Evolutionary conservation across 2,797 vertebrate genomes (phyloP), one percentile per base, ranked within the genome.

Genomic region (Bufotes viridis): DNA sequence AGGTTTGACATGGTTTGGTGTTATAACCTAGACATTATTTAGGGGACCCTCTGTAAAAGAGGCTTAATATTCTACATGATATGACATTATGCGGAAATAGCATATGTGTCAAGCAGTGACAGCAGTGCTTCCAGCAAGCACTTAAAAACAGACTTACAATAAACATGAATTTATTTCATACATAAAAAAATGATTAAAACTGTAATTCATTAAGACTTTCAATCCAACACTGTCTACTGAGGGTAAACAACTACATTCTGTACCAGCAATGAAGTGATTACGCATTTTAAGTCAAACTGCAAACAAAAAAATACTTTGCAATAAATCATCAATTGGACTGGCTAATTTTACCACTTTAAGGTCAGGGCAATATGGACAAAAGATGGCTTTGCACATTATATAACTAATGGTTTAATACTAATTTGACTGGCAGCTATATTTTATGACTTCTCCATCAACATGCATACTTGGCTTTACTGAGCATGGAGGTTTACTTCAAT

Each of bases 111-210:
- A 81, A n/a, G n/a, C n/a, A n/a, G n/a, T n/a, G n/a, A 14, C 34
- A 81, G 60, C 79, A n/a, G 14, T 49, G 34, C 20, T 65, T 65
- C 58, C 79, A 65, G 60, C 29, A 81, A 63, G 49, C 60, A 81
- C 51, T 80, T 60, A 81, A 81, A 81, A 81, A 81, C 12, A 22
- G 60, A 63, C 57, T 22, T 29, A n/a, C 3, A 20, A 11, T 22
- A 78, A 78, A 53, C 15, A 78, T 78, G 22, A 78, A 78, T 55
- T 78, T 14, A 53, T 55, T 78, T 53, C 6, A 78, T 78, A 24
- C 12, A 13, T 11, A 53, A 55, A 75, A 75, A 78, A 78, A 78
- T 78, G 74, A 15, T 12, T 15, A 78, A 75, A 53, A n/a, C 12
- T 55, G n/a, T 15, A 14, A 74, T 42, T 42, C 70, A 74, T 72